Base-by-base conservation (phyloP, 1,140 invertebrate species). In the Delia radicum region DNA sequence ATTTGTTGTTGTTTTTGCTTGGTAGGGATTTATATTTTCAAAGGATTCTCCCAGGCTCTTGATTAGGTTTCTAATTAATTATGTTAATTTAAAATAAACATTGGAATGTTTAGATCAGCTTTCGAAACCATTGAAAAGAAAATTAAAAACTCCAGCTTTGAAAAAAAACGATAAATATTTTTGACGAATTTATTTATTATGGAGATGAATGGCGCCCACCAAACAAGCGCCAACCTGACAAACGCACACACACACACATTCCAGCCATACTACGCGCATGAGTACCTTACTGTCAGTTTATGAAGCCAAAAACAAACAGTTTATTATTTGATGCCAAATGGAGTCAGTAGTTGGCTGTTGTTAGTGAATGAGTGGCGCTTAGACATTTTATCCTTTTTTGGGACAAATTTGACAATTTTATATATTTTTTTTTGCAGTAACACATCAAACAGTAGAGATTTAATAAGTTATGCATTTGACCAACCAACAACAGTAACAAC, bases 191-290 rank as follows among this genome's bases (percentile, higher is more conserved):
- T 72, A 72, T 76, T 76, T 76, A 76, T 76, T 76, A 76, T 76
- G 67, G 67, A 76, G 75, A 76, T 76, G 75, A 76, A 76, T 76
- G 75, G 75, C 75, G 75, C 75, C 75, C 75, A 76, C 75, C 75
- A 76, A 76, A 76, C 55, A 61, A 72, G 75, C 63, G 37, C 65
- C 26, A 46, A 28, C 18, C 24, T 29, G 48, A 55, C n/a, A 55
- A 55, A 5, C 10, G 48, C 18, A 55, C n/a, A 55, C 21, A 21
- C 48, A 55, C 2, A 21, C 48, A 21, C 48, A 21, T 21, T 55
- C 48, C 48, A 55, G 8, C 24, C 48, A 55, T 37, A 1, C 33
- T 10, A 6, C 31, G 5, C 31, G 31, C 12, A 13, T 37, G 33
- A 13, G 13, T 37, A 13, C n/a, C 37, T 42, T 42, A 42, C 37